Percentiles rank a stretch among this genome's conserved stretches.
Evolutionary conservation across 2,888 invertebrate genomes (phyloP).

Genomic region (Parthenolecanium corni): DNA sequence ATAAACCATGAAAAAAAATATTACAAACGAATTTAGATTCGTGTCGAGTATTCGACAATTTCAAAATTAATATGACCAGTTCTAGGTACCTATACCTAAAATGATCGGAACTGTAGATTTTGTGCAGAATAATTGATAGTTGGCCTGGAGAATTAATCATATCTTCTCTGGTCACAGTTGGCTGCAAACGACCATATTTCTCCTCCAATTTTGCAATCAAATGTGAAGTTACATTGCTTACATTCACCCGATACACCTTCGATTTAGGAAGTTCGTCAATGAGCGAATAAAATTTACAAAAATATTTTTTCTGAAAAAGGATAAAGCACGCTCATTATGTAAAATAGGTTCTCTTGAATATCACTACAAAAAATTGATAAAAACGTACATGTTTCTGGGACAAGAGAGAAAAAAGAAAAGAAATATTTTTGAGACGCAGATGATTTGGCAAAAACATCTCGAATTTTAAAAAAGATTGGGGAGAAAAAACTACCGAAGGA

Average conservation of each 20-base stretch:
- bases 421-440: too few relatives aligned
- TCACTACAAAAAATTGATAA: too few relatives aligned
- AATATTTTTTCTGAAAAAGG: conserved; percentile 39
- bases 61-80: background rate
- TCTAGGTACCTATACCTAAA: conserved; percentile 41
- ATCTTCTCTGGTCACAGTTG: conserved; percentile 53
- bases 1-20: background rate
- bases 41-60: background rate
- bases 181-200: conserved; percentile 56
- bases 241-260: conserved; percentile 43
- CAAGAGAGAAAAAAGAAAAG: too few relatives aligned
- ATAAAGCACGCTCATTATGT: too few relatives aligned
- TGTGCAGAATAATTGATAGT: conserved; percentile 43
- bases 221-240: conserved; percentile 40
- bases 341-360: too few relatives aligned
- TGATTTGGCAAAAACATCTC: too few relatives aligned
- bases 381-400: too few relatives aligned
- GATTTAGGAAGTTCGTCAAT: conserved; percentile 51
- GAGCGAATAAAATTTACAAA: conserved; percentile 48
- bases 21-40: background rate
- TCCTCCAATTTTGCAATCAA: conserved; percentile 60
- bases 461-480: too few relatives aligned
- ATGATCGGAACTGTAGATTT: conserved; percentile 55
- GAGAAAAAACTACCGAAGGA: too few relatives aligned
- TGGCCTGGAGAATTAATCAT: conserved; percentile 55